These are phyloP conservation scores for Eumerus sabulonum DNA, from an alignment of 2,888 invertebrate genomes.

Conservation along the genomic window DNA sequence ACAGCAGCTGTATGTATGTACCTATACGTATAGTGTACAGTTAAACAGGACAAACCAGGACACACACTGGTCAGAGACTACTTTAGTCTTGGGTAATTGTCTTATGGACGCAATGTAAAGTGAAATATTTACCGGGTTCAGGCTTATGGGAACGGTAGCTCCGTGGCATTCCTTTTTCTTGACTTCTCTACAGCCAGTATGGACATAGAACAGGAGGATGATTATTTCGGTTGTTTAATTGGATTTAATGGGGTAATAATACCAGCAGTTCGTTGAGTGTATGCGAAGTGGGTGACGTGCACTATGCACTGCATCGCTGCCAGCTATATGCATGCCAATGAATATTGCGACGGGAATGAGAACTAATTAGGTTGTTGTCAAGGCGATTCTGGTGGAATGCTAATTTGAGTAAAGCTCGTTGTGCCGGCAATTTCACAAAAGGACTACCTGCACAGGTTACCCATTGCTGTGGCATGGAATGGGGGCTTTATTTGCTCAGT, in stretches of 20 bases:
- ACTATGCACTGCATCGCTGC: too few species aligned
- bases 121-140: constrained; percentile 34
- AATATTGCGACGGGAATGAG: constrained; percentile 8
- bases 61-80: constrained; percentile 18
- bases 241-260: constrained; percentile 40
- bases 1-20: not conserved
- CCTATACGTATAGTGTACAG: constrained; percentile 12
- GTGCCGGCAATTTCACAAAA: not conserved
- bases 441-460: too few species aligned
- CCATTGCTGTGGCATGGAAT: too few species aligned
- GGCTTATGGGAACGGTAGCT: constrained; percentile 25
- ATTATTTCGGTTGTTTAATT: constrained; percentile 46
- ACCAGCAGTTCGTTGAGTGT: not conserved
- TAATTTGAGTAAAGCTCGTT: constrained; percentile 1
- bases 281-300: not conserved
- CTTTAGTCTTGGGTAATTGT: constrained; percentile 48
- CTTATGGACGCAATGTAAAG: constrained; percentile 62
- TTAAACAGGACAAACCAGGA: constrained; percentile 27
- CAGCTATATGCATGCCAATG: not conserved
- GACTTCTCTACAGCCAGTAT: too few species aligned
- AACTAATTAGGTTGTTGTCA: constrained; percentile 53
- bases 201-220: constrained; percentile 28
- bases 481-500: too few species aligned
- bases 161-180: too few species aligned
- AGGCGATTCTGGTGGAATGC: constrained; percentile 20